phyloP scores from a whole-genome alignment of 1,140 invertebrate species.

The Planococcus citri region DNA sequence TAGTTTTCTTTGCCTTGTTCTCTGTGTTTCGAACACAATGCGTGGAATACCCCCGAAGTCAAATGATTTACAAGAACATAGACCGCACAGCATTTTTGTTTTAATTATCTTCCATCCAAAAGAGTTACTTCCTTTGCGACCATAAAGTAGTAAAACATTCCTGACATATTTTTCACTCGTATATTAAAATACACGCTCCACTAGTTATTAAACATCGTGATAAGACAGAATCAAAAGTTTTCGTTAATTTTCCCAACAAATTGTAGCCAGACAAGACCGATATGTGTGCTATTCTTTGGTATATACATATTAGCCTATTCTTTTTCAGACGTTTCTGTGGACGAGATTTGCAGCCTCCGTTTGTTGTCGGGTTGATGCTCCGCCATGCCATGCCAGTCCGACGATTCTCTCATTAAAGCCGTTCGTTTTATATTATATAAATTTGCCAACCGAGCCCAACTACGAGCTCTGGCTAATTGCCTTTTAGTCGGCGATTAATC shows the following conservation, averaged over 20 bases:
- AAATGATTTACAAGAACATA: slow-evolving; percentile 10
- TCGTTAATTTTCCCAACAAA: not conserved
- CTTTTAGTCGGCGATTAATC: slow-evolving; percentile 5
- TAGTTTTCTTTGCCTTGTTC: slow-evolving; percentile 8
- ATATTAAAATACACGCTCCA: slow-evolving; percentile 10
- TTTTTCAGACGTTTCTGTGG: too few species aligned
- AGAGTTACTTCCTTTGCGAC: slow-evolving; percentile 6
- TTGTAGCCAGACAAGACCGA: too few species aligned
- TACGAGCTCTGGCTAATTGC: not conserved
- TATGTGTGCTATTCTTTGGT: too few species aligned
- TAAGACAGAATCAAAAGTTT: slow-evolving; percentile 11
- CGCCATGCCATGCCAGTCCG: too few species aligned
- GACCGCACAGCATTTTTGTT: slow-evolving; percentile 9
- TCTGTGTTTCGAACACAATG: not conserved
- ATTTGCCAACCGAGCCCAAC: not conserved
- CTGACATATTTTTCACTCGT: slow-evolving; percentile 3
- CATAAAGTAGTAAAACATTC: slow-evolving; percentile 7
- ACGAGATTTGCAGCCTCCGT: too few species aligned
- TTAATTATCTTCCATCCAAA: slow-evolving; percentile 13
- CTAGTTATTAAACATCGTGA: slow-evolving; percentile 16
- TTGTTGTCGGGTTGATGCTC: too few species aligned
- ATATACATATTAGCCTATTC: too few species aligned
- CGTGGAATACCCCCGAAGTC: slow-evolving; percentile 9
- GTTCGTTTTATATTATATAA: too few species aligned
- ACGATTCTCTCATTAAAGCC: too few species aligned